These are phyloP conservation scores for Cheilosia urbana DNA, from an alignment of 2,888 invertebrate species.

Conservation along the genomic window DNA sequence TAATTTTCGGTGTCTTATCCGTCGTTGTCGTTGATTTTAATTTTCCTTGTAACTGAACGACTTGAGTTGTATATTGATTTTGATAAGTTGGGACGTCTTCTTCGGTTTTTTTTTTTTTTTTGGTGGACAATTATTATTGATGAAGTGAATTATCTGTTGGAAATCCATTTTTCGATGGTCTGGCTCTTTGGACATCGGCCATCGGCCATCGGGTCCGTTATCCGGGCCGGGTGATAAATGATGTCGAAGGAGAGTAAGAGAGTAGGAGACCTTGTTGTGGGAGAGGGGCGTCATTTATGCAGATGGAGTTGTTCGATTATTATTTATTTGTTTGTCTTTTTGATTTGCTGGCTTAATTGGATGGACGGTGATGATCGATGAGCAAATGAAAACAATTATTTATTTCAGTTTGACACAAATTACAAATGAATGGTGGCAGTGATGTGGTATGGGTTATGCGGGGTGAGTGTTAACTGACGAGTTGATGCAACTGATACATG, in stretches of 20 bases:
- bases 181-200: conserved; percentile 3
- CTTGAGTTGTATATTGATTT: background rate
- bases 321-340: conserved; percentile 55
- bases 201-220: too few relatives aligned
- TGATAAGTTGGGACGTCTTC: background rate
- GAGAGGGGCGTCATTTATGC: conserved; percentile 30
- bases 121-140: conserved; percentile 3
- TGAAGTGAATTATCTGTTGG: conserved; percentile 6
- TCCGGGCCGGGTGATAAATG: conserved; percentile 47
- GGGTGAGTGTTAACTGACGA: background rate
- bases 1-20: conserved; percentile 27
- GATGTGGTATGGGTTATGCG: background rate
- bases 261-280: conserved; percentile 21
- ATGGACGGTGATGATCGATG: conserved; percentile 50
- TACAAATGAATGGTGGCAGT: background rate
- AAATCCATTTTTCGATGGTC: conserved; percentile 23
- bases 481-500: background rate
- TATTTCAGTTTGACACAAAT: conserved; percentile 58
- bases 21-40: conserved; percentile 21
- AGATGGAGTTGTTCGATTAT: conserved; percentile 38
- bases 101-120: background rate
- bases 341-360: conserved; percentile 65
- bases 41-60: background rate
- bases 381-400: conserved; percentile 47
- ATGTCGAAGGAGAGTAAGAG: conserved; percentile 3